phyloP scores from a whole-genome alignment of 2,113 vertebrate species.

The Neogobius melanostomus region DNA sequence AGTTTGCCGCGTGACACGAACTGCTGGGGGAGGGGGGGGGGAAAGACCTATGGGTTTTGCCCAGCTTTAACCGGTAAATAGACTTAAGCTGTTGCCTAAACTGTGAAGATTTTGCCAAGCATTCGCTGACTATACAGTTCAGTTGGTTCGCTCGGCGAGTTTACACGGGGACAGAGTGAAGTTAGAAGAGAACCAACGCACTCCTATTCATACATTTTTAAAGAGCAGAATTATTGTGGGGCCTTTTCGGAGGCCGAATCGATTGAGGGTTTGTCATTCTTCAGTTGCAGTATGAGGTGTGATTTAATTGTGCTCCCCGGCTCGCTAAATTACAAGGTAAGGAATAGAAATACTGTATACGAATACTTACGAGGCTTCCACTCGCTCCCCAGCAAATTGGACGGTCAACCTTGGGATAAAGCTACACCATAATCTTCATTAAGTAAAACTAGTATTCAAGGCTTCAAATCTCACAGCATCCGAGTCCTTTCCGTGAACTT shows the following conservation, averaged over 20 bases:
- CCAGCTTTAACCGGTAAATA: background rate
- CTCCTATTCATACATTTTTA: slow-evolving; percentile 1
- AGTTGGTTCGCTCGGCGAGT: background rate
- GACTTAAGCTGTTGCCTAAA: background rate
- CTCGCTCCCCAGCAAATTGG: too few relatives aligned
- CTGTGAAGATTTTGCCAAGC: background rate
- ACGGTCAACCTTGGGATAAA: too few relatives aligned
- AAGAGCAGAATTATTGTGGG: background rate
- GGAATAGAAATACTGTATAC: too few relatives aligned
- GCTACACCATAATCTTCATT: too few relatives aligned
- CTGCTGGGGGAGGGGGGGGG: background rate
- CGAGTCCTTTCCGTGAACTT: too few relatives aligned
- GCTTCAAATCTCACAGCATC: too few relatives aligned
- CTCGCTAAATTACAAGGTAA: too few relatives aligned
- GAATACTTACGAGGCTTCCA: too few relatives aligned
- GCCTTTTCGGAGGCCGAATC: background rate
- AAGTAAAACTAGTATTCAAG: too few relatives aligned
- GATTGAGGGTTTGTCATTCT: too few relatives aligned
- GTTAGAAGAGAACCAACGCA: background rate
- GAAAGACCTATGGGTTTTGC: background rate
- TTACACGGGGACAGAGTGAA: background rate
- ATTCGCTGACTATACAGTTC: background rate
- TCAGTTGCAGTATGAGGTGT: too few relatives aligned
- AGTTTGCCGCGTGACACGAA: background rate
- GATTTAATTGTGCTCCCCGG: too few relatives aligned